Conservation (phyloP, 1,140 invertebrate species). For the Eueides isabella region DNA sequence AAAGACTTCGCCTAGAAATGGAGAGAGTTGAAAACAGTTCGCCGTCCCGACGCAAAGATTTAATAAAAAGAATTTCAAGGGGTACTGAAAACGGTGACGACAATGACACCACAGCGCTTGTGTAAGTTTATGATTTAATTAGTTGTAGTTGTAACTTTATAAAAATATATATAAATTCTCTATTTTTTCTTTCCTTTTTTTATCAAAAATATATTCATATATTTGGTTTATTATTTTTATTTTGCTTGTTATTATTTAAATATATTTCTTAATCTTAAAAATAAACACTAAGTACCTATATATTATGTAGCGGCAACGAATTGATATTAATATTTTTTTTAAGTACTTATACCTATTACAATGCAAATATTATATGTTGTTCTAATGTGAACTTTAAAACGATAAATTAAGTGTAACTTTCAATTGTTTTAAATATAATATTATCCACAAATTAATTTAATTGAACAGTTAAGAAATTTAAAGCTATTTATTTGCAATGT, state of each 20-base stretch:
- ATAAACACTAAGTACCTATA: too few relatives aligned
- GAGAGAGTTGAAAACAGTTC: slow-evolving; percentile 83
- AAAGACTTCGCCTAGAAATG: slow-evolving; percentile 88
- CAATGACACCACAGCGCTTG: slow-evolving; percentile 69
- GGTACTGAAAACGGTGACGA: slow-evolving; percentile 58
- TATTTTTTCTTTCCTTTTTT: too few relatives aligned
- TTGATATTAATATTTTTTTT: neutral
- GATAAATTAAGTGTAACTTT: neutral
- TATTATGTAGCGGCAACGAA: neutral
- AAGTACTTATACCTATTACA: neutral
- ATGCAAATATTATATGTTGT: neutral
- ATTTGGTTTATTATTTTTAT: too few relatives aligned
- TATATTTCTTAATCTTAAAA: too few relatives aligned
- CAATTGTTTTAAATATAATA: neutral
- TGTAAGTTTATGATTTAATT: slow-evolving; percentile 58
- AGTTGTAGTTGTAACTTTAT: neutral
- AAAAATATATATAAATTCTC: too few relatives aligned
- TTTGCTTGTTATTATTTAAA: too few relatives aligned
- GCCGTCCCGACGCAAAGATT: slow-evolving; percentile 57
- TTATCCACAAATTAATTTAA: neutral
- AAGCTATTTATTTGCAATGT: neutral
- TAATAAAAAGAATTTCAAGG: slow-evolving; percentile 46
- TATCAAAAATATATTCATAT: too few relatives aligned
- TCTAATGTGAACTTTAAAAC: neutral
- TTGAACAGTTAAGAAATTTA: neutral